Evolutionary conservation across 2,113 vertebrate species (phyloP), one percentile per base, ranked within the genome.

Genomic region (Phrynocephalus versicolor): DNA sequence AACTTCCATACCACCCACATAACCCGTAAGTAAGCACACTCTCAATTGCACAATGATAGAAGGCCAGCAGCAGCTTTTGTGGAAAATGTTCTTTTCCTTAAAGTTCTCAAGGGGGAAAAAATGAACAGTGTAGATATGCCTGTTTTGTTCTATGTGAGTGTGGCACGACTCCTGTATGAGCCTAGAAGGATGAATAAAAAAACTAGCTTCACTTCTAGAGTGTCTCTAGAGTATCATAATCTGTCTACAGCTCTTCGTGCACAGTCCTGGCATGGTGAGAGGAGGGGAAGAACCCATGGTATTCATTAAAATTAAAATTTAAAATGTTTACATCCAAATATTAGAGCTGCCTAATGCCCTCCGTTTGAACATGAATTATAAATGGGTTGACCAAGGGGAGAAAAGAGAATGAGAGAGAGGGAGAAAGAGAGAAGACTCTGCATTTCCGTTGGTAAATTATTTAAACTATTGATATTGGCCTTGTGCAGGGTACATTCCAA

Each of bases 241-340:
- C 89, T 89, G 65, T 64, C 79, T 1, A 1, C 86, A 64, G 65
- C 0, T 94, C 69, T 95, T 91, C 82, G 23, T 90, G 86, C 0
- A 21, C 85, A 1, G 1, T 19, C 39, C 82, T 87, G 78, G 89
- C 81, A 86, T 33, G 12, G 39, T 23, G 14, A 51, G 14, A 19
- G 69, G 39, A 15, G 8, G n/a, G 37, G 70, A 74, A 91, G 73
- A 81, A 86, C 58, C 39, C 84, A 55, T 14, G 91, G 84, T 87
- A 84, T 92, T 94, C 88, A 88, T 92, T 93, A 90, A 89, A 95
- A 95, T 94, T 88, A 94, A 89, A 92, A 93, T 95, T 95, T 94
- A 85, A 93, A 93, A 83, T 88, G 88, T 89, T 74, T 86, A 86
- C 60, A 88, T 86, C 87, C 91, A 89, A 85, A 79, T 93, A 93